Percentiles rank a stretch among this genome's conserved stretches.
These are phyloP conservation scores for Trematomus bernacchii DNA, from an alignment of 2,797 vertebrate species.

Conservation along the genomic window DNA sequence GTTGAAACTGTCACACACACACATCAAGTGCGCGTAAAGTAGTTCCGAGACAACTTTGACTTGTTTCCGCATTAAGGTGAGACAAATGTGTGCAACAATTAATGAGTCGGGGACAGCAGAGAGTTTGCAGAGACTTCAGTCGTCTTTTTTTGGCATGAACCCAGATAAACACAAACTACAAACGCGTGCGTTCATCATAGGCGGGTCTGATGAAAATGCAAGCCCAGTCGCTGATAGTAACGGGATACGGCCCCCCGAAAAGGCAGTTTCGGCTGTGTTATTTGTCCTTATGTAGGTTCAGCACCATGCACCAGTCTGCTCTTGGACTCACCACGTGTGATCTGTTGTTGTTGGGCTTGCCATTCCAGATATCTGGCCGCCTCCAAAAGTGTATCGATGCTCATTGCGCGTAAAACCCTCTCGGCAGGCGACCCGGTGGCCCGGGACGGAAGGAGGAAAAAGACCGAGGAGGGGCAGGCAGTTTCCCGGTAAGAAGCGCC, in stretches of 20 bases:
- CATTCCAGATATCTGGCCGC: constrained; percentile 97
- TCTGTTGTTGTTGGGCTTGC: constrained; percentile 97
- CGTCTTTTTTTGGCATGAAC: neutral
- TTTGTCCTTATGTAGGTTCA: constrained; percentile 10
- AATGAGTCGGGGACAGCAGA: too few species aligned
- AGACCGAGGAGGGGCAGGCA: constrained; percentile 51
- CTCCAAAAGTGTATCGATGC: constrained; percentile 97
- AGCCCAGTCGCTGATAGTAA: constrained; percentile 30
- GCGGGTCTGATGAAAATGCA: constrained; percentile 57
- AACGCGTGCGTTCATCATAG: constrained; percentile 34
- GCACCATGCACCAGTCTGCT: constrained; percentile 31
- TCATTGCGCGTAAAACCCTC: constrained; percentile 89
- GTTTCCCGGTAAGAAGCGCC: constrained; percentile 64
- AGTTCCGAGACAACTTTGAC: constrained; percentile 66
- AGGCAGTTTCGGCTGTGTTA: neutral
- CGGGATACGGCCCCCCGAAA: neutral
- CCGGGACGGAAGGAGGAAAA: constrained; percentile 75
- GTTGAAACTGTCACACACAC: constrained; percentile 55
- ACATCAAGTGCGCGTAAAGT: constrained; percentile 71
- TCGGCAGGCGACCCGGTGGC: constrained; percentile 74
- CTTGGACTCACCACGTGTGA: constrained; percentile 91
- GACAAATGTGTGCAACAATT: neutral
- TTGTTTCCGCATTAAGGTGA: constrained; percentile 65
- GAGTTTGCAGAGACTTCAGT: constrained; percentile 6
- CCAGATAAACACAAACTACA: constrained; percentile 18